Evolutionary conservation across 1,140 invertebrate genomes (phyloP), one percentile per base, ranked within the genome.

Genomic region (Copidosoma floridanum): DNA sequence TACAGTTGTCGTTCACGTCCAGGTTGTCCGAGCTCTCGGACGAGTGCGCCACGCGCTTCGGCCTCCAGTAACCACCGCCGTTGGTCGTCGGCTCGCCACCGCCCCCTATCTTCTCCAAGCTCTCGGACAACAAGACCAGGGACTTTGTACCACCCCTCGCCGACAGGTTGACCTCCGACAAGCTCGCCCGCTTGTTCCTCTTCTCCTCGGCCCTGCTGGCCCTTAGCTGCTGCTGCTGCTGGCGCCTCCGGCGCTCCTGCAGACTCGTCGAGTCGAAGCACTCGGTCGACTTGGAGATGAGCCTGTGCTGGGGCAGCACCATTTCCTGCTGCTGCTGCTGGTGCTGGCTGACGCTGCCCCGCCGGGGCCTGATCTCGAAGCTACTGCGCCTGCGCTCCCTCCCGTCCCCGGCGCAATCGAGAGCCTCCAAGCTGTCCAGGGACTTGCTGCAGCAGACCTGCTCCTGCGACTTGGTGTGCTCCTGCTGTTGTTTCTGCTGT

Each of bases 271-370:
- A 6, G 0, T 79, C 74, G 50, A 81, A 79, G 47, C 64, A 79
- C 35, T 80, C 79, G 14, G 76, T 74, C 0, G 79, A 81, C 35
- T 79, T 79, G 0, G 77, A 80, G 23, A 79, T 77, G 6, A 68
- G 48, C 41, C 74, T 78, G 0, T 43, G 53, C 21, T 41, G 29
- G 29, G n/a, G n/a, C n/a, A n/a, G n/a, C n/a, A n/a, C n/a, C n/a
- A n/a, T n/a, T n/a, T n/a, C n/a, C n/a, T n/a, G n/a, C n/a, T n/a
- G n/a, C n/a, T n/a, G n/a, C n/a, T n/a, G n/a, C n/a, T n/a, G n/a
- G n/a, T n/a, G n/a, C n/a, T n/a, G n/a, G n/a, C n/a, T 32, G 29
- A 43, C 27, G 20, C 27, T 58, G 32, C 16, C 59, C 2, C 68
- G 64, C 0, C 63, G 14, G 23, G 55, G 54, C 29, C 72, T 53